Conservation (phyloP, 2,797 vertebrate genomes). For the Rhinoraja longicauda region DNA sequence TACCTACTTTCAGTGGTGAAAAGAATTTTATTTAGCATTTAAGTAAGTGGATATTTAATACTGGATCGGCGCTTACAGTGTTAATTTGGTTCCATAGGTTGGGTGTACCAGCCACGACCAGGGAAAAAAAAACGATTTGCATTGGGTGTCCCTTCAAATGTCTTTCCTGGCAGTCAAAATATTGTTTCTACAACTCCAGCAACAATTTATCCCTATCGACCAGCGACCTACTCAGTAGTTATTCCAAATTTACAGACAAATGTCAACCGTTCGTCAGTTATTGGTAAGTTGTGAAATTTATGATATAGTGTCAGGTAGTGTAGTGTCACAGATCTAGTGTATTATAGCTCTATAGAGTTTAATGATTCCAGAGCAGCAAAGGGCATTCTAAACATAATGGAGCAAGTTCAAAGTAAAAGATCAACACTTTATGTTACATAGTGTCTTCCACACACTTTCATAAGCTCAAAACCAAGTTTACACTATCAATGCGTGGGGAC, state of each 20-base stretch:
- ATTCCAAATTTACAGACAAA: slow-evolving; percentile 52
- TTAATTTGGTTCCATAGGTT: slow-evolving; percentile 55
- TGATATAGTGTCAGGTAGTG: slow-evolving; percentile 40
- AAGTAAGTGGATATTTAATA: background rate
- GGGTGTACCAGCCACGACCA: slow-evolving; percentile 67
- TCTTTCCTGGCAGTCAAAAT: slow-evolving; percentile 52
- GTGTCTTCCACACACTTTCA: background rate
- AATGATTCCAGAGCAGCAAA: background rate
- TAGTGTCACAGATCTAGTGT: slow-evolving; percentile 39
- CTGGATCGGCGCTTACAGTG: background rate
- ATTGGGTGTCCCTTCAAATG: slow-evolving; percentile 47
- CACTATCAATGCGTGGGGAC: background rate
- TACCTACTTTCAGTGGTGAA: background rate
- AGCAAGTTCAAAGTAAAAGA: background rate
- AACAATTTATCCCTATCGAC: slow-evolving; percentile 49
- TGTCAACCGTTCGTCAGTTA: slow-evolving; percentile 49
- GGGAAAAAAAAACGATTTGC: slow-evolving; percentile 60
- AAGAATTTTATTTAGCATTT: background rate
- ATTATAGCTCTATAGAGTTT: background rate
- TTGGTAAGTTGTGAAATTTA: slow-evolving; percentile 55
- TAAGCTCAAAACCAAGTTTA: background rate
- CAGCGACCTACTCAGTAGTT: slow-evolving; percentile 54
- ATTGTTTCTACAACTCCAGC: slow-evolving; percentile 52
- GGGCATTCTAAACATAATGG: background rate
- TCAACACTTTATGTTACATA: background rate